These are phyloP conservation scores for Phylloscopus collybita DNA, from an alignment of 2,797 vertebrate species.

Conservation along the genomic window DNA sequence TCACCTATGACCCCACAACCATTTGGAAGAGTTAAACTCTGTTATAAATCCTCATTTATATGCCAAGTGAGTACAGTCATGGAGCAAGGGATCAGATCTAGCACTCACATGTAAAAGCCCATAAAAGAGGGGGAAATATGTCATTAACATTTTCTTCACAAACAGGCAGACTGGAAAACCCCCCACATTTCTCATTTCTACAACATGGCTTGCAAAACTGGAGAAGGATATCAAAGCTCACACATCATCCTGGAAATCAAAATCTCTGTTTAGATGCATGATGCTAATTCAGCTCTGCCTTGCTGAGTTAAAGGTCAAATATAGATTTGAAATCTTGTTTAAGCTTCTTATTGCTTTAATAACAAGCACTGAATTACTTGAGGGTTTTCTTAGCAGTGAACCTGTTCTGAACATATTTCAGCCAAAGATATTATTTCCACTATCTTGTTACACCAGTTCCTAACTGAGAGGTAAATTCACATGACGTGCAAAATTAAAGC, in stretches of 20 bases:
- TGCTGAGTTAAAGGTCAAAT: slow-evolving; percentile 45
- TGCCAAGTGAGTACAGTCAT: slow-evolving; percentile 20
- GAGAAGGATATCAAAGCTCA: not conserved
- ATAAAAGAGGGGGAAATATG: slow-evolving; percentile 23
- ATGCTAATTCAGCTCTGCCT: slow-evolving; percentile 15
- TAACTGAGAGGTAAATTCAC: not conserved
- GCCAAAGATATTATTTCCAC: not conserved
- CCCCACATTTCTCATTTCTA: not conserved
- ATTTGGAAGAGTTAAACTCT: slow-evolving; percentile 40
- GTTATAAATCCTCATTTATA: slow-evolving; percentile 64
- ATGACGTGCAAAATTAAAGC: not conserved
- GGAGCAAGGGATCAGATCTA: slow-evolving; percentile 34
- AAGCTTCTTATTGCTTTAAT: slow-evolving; percentile 21
- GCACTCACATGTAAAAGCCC: slow-evolving; percentile 23
- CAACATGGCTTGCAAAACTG: not conserved
- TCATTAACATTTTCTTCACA: slow-evolving; percentile 45
- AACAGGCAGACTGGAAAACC: not conserved
- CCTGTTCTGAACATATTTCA: not conserved
- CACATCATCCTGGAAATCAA: not conserved
- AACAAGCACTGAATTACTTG: not conserved
- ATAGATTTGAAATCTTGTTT: slow-evolving; percentile 35
- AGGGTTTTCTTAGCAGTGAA: slow-evolving; percentile 14
- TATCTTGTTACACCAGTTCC: not conserved
- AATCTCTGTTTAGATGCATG: not conserved
- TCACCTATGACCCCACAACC: slow-evolving; percentile 23